A percentile compares a stretch with the other conserved stretches of the same genome.
These are phyloP conservation scores for Diadromus collaris DNA, from an alignment of 2,888 invertebrate genomes.

Conservation along the genomic window DNA sequence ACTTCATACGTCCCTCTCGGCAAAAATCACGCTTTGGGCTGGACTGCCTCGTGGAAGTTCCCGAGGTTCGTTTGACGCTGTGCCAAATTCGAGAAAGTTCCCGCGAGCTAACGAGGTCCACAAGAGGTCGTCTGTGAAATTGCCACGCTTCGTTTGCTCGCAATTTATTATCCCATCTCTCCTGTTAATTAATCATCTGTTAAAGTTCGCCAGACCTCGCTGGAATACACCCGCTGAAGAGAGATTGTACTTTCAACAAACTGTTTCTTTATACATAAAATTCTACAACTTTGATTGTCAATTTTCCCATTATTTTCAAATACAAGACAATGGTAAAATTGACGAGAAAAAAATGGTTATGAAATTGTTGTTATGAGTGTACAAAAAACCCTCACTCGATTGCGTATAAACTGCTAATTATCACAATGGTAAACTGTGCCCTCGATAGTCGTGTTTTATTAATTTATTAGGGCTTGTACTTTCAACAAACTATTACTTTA, in stretches of 20 bases:
- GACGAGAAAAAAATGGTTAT: too few relatives aligned
- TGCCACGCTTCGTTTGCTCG: slow-evolving; percentile 8
- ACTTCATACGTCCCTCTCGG: neutral
- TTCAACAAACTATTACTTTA: too few relatives aligned
- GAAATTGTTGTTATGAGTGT: too few relatives aligned
- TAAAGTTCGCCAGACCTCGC: neutral
- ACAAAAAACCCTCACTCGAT: neutral
- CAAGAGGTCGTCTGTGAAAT: slow-evolving; percentile 37
- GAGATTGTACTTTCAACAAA: too few relatives aligned
- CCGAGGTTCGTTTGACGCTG: slow-evolving; percentile 41
- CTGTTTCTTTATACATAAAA: too few relatives aligned
- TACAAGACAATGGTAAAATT: too few relatives aligned
- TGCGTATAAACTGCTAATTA: neutral
- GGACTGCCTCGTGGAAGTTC: slow-evolving; percentile 12
- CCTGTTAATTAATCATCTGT: neutral
- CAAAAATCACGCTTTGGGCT: neutral
- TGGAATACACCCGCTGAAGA: neutral
- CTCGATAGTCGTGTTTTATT: neutral
- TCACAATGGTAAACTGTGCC: neutral
- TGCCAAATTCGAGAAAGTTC: slow-evolving; percentile 57
- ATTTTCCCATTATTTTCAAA: too few relatives aligned
- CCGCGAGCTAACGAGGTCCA: neutral
- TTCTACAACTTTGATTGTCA: too few relatives aligned
- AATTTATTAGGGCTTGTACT: too few relatives aligned
- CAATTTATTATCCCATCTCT: neutral